These are phyloP conservation scores for Pygmarrhopalites habei DNA, from an alignment of 1,140 invertebrate species.

Conservation along the genomic window DNA sequence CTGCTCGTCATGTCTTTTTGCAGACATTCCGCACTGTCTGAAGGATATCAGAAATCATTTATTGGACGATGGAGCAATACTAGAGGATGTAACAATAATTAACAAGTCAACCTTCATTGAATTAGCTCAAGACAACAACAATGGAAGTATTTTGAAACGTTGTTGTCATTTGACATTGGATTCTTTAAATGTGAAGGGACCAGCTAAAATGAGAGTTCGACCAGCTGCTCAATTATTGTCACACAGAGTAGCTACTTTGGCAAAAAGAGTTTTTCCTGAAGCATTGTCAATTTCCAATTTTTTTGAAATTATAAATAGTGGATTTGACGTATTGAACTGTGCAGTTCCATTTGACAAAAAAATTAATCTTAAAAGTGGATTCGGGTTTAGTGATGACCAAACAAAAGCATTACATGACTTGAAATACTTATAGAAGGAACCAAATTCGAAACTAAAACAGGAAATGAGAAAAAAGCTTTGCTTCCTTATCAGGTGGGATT, in stretches of 20 bases:
- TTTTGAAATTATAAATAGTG: constrained; percentile 26
- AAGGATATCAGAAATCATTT: constrained; percentile 36
- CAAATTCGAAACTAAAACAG: neutral
- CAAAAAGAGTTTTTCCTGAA: constrained; percentile 7
- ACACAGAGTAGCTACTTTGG: constrained; percentile 5
- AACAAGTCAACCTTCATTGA: no score
- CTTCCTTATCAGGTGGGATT: constrained; percentile 30
- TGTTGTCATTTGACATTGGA: constrained; percentile 15
- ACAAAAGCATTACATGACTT: constrained; percentile 7
- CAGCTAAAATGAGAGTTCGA: constrained; percentile 29
- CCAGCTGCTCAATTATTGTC: constrained; percentile 31
- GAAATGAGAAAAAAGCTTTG: neutral
- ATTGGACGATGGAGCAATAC: constrained; percentile 24
- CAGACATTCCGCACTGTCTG: constrained; percentile 36
- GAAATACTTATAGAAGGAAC: neutral
- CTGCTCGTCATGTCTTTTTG: constrained; percentile 25
- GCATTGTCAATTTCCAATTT: constrained; percentile 14
- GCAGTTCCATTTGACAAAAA: no score
- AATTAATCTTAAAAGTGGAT: constrained; percentile 12
- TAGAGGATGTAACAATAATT: no score
- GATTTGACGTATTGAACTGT: constrained; percentile 35
- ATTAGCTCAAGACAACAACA: no score
- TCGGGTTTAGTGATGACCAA: constrained; percentile 16
- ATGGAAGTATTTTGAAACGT: constrained; percentile 23
- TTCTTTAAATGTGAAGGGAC: constrained; percentile 12